Percentiles rank a stretch among this genome's conserved stretches.
Conservation (phyloP, 1,140 invertebrate species). For the Apis cerana region DNA sequence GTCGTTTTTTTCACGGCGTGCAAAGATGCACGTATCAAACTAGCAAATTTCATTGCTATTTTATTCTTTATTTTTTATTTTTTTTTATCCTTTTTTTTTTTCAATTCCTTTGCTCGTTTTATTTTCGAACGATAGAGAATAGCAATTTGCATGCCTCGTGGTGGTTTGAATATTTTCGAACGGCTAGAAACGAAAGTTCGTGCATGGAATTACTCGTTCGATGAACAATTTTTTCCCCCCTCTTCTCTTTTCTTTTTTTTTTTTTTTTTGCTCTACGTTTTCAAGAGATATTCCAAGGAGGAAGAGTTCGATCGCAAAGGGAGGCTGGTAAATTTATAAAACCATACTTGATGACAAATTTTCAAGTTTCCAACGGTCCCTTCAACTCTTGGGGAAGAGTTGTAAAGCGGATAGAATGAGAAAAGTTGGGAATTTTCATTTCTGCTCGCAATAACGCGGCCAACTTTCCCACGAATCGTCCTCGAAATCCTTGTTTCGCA, state of each 20-base stretch:
- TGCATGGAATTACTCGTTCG: neutral
- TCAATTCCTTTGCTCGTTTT: neutral
- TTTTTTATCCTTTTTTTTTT: neutral
- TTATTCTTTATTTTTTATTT: neutral
- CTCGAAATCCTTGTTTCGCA: constrained; percentile 34
- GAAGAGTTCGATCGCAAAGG: too few species aligned
- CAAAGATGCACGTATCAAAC: constrained; percentile 23
- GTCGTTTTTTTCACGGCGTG: neutral
- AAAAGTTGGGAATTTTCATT: constrained; percentile 57
- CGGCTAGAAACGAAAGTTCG: neutral
- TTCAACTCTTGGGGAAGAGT: neutral
- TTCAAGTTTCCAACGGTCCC: neutral
- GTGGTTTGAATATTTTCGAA: neutral
- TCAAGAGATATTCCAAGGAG: too few species aligned
- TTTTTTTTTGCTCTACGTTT: too few species aligned
- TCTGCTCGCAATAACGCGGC: constrained; percentile 27
- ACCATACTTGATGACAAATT: neutral
- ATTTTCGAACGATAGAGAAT: neutral
- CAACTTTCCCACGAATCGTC: constrained; percentile 1
- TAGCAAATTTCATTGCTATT: neutral
- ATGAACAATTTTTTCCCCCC: neutral
- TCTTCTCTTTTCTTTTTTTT: too few species aligned
- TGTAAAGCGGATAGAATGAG: constrained; percentile 33
- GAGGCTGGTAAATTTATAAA: too few species aligned
- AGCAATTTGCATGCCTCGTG: neutral